phyloP scores from a whole-genome alignment of 2,888 invertebrate species.

The Bibio marci region DNA sequence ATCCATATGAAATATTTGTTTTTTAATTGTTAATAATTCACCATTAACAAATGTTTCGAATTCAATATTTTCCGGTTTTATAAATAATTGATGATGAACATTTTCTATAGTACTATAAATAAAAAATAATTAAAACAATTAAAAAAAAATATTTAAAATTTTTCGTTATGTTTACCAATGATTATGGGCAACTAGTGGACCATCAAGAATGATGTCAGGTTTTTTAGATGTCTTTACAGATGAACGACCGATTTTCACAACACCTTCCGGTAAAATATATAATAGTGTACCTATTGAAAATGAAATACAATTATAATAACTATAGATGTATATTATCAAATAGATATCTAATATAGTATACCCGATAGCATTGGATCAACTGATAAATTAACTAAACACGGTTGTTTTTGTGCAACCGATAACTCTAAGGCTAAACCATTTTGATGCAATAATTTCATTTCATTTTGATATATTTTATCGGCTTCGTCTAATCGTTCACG shows the following conservation, averaged over 20 bases:
- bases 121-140: background rate
- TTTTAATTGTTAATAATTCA: constrained; percentile 26
- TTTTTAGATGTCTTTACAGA: constrained; percentile 18
- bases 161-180: constrained; percentile 35
- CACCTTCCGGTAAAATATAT: constrained; percentile 23
- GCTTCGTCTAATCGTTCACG: constrained; percentile 32
- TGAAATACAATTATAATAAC: too few species aligned
- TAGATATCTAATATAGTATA: constrained; percentile 28
- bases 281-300: constrained; percentile 17
- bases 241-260: constrained; percentile 21
- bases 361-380: constrained; percentile 47
- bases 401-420: constrained; percentile 28
- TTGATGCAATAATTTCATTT: constrained; percentile 33
- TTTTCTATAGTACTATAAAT: constrained; percentile 32
- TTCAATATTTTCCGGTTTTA: constrained; percentile 30
- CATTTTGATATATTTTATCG: constrained; percentile 22
- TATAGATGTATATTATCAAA: too few species aligned
- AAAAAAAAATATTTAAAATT: constrained; percentile 7
- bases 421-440: constrained; percentile 37
- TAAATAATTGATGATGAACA: constrained; percentile 26
- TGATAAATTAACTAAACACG: constrained; percentile 42
- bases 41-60: constrained; percentile 38
- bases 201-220: constrained; percentile 40
- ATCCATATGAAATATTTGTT: constrained; percentile 34
- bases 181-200: constrained; percentile 38